Conservation (phyloP, 2,113 vertebrate genomes). For the Mystacornis crossleyi region DNA sequence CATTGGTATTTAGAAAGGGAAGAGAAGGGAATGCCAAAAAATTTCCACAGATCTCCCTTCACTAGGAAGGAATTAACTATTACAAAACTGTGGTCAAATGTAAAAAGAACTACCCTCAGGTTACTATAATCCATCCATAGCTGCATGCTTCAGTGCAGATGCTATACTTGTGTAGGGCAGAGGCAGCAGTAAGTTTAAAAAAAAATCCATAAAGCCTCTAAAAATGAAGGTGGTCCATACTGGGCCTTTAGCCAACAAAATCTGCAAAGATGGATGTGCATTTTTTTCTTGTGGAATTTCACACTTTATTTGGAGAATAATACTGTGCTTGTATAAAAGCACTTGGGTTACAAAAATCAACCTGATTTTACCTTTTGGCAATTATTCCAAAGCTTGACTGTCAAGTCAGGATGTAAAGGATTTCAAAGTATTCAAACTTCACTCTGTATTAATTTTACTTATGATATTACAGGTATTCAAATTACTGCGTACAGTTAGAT, state of each 20-base stretch:
- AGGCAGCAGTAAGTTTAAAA: background rate
- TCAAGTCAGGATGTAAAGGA: background rate
- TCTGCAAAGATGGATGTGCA: background rate
- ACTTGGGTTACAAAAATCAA: background rate
- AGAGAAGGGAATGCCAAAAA: background rate
- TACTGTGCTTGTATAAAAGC: background rate
- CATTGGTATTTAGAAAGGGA: background rate
- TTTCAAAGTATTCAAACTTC: background rate
- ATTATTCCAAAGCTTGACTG: background rate
- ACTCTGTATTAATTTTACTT: background rate
- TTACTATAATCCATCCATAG: background rate
- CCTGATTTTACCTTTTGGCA: background rate
- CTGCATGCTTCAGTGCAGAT: background rate
- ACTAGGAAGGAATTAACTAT: background rate
- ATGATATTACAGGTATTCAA: background rate
- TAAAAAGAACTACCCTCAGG: background rate
- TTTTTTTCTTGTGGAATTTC: background rate
- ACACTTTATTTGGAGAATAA: background rate
- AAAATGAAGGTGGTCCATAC: background rate
- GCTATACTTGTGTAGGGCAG: fast-evolving
- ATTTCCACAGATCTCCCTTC: background rate
- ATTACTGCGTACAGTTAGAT: background rate
- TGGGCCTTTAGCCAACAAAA: background rate
- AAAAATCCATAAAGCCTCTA: background rate
- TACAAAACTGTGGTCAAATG: background rate